phyloP scores from a whole-genome alignment of 2,888 invertebrate species.

The Orthonevra nobilis region DNA sequence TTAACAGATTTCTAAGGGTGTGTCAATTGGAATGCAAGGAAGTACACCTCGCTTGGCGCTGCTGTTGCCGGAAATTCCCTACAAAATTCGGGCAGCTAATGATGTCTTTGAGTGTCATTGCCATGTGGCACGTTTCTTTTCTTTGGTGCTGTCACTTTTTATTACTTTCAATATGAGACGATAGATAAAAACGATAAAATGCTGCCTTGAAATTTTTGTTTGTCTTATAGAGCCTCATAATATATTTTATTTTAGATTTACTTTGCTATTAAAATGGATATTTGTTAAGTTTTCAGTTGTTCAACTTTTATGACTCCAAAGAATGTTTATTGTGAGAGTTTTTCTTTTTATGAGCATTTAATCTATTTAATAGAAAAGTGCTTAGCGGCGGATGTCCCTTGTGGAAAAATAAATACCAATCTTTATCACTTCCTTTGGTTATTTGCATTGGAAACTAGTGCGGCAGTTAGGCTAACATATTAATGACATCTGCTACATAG shows the following conservation, averaged over 20 bases:
- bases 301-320: background rate
- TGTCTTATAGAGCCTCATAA: background rate
- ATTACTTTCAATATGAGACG: constrained; percentile 5
- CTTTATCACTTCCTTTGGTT: background rate
- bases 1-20: constrained; percentile 27
- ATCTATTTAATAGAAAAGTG: no score
- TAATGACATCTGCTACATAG: background rate
- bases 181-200: background rate
- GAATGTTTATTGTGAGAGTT: constrained; percentile 2
- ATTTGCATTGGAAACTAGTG: background rate
- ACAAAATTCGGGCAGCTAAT: no score
- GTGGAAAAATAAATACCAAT: background rate
- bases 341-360: background rate
- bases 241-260: background rate
- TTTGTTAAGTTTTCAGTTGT: constrained; percentile 9
- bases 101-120: constrained; percentile 14
- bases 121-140: constrained; percentile 25
- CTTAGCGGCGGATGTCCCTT: background rate
- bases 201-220: no score
- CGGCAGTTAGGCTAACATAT: background rate
- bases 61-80: constrained; percentile 17
- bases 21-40: constrained; percentile 12
- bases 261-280: background rate
- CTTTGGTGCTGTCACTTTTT: constrained; percentile 2
- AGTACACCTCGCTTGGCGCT: constrained; percentile 27